Percentiles rank a stretch among this genome's conserved stretches.
Conservation (phyloP, 2,888 invertebrate species). For the Polietes domitor region DNA sequence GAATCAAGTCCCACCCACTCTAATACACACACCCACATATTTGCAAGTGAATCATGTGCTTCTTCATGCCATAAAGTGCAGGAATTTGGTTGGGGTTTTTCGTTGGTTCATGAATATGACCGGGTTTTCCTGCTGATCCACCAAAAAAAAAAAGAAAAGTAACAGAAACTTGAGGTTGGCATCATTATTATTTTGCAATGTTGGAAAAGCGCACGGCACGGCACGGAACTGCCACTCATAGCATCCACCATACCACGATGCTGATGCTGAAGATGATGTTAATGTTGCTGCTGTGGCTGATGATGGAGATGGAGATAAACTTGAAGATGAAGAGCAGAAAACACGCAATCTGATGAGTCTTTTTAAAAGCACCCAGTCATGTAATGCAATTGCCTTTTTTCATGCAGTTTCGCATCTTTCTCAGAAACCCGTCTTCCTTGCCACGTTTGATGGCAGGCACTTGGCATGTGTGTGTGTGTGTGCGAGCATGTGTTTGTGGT, state of each 20-base stretch:
- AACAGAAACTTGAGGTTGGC: background rate
- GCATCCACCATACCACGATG: no score
- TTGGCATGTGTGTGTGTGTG: background rate
- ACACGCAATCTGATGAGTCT: slow-evolving; percentile 6
- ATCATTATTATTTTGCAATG: background rate
- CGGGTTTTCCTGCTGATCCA: background rate
- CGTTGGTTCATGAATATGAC: background rate
- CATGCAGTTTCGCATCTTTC: background rate
- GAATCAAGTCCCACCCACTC: no score
- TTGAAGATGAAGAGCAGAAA: background rate
- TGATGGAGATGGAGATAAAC: background rate
- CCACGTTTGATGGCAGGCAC: background rate
- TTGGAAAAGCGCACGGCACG: background rate
- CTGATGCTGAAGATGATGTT: no score
- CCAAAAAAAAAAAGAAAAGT: no score
- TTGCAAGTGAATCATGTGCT: no score
- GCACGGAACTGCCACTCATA: no score
- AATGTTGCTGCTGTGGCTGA: no score
- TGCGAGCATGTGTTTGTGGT: background rate
- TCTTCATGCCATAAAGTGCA: background rate
- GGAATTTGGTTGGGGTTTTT: background rate
- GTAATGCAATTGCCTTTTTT: slow-evolving; percentile 12
- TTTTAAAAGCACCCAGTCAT: background rate
- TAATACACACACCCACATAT: no score
- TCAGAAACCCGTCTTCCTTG: background rate